Base-by-base conservation (phyloP, 1,140 invertebrate species). In the Drosophila arizonae region DNA sequence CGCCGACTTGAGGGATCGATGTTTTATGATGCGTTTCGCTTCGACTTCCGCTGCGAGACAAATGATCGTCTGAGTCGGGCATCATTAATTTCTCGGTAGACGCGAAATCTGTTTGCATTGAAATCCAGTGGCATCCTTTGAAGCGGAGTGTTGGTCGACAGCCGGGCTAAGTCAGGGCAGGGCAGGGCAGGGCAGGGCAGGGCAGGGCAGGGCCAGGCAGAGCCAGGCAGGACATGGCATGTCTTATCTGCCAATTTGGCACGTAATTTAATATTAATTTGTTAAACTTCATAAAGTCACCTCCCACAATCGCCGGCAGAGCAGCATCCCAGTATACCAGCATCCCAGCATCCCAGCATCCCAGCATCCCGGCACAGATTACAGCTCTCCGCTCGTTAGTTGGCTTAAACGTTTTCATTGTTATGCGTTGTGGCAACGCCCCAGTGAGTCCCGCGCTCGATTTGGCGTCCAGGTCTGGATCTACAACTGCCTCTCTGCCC, bases 191-290 rank as follows among this genome's bases (percentile, higher is more conserved):
- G 30, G 30, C 30, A 28, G n/a, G 33, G 17, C 58, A 48, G 15
- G 60, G 13, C 11, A 5, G 1, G 17, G 17, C 17, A 17, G 17
- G 17, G 17, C 17, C 17, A 17, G 17, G 17, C 60, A 45, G 17
- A 52, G 6, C n/a, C 2, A 2, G 1, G 21, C 21, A 2, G 3
- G 2, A 8, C 6, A 36, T 36, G 33, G 33, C 43, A 17, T 6
- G 43, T 9, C 51, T 62, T 69, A 84, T 79, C 84, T 88, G 82
- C 79, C 84, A 86, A 88, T 86, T 87, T 86, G 82, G 79, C 79
- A 82, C 82, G 82, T 86, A 86, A 86, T 86, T 86, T 86, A 86
- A 86, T 86, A 88, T 86, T 86, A 86, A 86, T 86, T 86, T 86
- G 82, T 86, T 86, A 86, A 87, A 86, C 79, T 87, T 82, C 84